Base-by-base conservation (phyloP, 2,797 vertebrate genomes). In the Sparidentex hasta region DNA sequence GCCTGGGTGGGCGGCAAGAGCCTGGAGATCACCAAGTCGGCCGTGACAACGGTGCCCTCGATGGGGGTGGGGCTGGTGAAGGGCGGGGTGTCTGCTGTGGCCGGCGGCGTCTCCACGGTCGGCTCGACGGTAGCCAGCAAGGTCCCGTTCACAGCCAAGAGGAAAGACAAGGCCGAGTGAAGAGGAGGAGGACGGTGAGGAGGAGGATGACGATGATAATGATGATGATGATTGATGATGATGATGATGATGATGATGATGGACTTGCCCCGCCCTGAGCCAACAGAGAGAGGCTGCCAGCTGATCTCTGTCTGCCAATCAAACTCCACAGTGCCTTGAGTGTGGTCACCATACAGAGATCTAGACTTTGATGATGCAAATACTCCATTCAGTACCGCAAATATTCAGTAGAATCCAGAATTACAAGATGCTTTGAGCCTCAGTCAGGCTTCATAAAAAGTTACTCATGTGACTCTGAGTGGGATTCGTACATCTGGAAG, bases 161-260 rank as follows among this genome's bases (percentile, higher is more conserved):
- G 89, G 65, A 96, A 96, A 83, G 95, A 96, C 87, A 96, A 96
- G 74, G 93, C 95, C 0, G 96, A 96, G 93, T 96, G 92, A 96
- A 21, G 81, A 71, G 0, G 65, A 64, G 4, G 80, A 79, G 3
- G 44, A 70, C 0, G 62, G 56, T 0, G 47, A 27, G 1, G 52
- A 27, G 0, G 38, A 71, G 0, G 76, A 73, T 0, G 33, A 62
- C 1, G 50, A 56, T n/a, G 54, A 51, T 21, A 52, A 84, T 21
- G 62, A 87, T 23, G 63, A 66, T 84, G 69, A 33, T 67, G 77
- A 85, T 81, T 78, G 68, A 86, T 71, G 78, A 51, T 21, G 55
- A 84, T 21, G 63, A 87, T 27, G 63, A 66, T 84, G 33, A 33
- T 69, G 77, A 86, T 81, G 68, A 84, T 78, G 68, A 86, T 71